These are phyloP conservation scores for Xestoiulus laeticollis DNA, from an alignment of 2,888 invertebrate genomes.

Conservation along the genomic window DNA sequence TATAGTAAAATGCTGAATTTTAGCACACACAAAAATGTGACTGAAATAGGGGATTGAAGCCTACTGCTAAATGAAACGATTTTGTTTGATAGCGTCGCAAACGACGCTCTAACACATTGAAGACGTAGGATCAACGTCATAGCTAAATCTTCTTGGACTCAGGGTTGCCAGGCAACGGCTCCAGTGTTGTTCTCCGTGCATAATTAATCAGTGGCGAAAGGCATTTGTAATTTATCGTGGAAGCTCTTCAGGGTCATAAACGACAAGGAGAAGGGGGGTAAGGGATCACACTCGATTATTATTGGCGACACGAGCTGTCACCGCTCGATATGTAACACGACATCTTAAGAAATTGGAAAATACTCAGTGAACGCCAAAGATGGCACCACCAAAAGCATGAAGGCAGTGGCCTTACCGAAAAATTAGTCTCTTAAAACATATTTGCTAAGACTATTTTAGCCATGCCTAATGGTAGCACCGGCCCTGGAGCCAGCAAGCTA, in stretches of 20 bases:
- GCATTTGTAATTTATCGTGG: not conserved
- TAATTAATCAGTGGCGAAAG: not conserved
- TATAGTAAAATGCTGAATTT: no score
- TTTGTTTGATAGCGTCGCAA: no score
- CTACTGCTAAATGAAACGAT: no score
- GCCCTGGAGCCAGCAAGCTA: no score
- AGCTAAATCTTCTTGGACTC: not conserved
- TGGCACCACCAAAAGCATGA: no score
- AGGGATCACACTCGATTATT: not conserved
- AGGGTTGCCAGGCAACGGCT: not conserved
- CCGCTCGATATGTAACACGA: not conserved
- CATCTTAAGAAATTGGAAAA: not conserved
- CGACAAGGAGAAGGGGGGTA: not conserved
- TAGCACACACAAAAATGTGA: no score
- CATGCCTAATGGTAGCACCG: no score
- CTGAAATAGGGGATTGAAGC: no score
- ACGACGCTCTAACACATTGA: not conserved
- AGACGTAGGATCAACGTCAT: not conserved
- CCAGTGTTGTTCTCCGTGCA: not conserved
- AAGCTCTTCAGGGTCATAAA: not conserved
- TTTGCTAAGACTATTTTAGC: no score
- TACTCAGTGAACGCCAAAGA: not conserved
- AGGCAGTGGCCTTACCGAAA: no score
- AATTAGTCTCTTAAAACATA: no score
- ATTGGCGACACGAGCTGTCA: not conserved